These are phyloP conservation scores for Lateolabrax maculatus DNA, from an alignment of 2,797 vertebrate genomes.

Conservation along the genomic window DNA sequence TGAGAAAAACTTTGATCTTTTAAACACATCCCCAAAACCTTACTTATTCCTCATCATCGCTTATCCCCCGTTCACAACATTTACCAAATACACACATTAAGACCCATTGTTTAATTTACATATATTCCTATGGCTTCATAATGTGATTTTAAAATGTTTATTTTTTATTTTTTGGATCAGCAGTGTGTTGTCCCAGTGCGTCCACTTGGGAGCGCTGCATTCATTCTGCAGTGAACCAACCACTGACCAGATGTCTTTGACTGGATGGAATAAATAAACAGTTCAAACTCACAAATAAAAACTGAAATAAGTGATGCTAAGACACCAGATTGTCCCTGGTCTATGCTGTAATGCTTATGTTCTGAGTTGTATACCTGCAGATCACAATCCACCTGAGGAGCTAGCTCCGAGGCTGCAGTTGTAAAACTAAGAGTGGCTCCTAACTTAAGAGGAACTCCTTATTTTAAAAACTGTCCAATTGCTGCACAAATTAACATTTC, in stretches of 20 bases:
- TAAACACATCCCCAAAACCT: constrained; percentile 5
- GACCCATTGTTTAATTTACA: neutral
- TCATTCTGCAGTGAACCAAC: constrained; percentile 12
- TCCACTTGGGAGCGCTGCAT: constrained; percentile 67
- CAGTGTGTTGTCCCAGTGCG: constrained; percentile 34
- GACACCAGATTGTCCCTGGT: neutral
- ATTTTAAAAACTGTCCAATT: neutral
- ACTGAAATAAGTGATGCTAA: neutral
- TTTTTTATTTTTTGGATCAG: neutral
- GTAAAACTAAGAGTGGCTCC: neutral
- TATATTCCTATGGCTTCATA: neutral
- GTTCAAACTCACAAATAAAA: neutral
- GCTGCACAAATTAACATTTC: constrained; percentile 6
- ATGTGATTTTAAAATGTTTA: neutral
- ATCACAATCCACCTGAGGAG: neutral
- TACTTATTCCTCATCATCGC: neutral
- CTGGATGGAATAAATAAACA: neutral
- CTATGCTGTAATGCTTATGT: neutral
- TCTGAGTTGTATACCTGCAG: neutral
- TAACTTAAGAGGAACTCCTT: neutral
- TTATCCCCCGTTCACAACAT: neutral
- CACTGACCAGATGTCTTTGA: neutral
- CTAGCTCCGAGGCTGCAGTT: neutral
- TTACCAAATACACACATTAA: neutral
- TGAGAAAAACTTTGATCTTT: constrained; percentile 14